phyloP scores from a whole-genome alignment of 2,797 vertebrate species.

The Trematomus bernacchii region DNA sequence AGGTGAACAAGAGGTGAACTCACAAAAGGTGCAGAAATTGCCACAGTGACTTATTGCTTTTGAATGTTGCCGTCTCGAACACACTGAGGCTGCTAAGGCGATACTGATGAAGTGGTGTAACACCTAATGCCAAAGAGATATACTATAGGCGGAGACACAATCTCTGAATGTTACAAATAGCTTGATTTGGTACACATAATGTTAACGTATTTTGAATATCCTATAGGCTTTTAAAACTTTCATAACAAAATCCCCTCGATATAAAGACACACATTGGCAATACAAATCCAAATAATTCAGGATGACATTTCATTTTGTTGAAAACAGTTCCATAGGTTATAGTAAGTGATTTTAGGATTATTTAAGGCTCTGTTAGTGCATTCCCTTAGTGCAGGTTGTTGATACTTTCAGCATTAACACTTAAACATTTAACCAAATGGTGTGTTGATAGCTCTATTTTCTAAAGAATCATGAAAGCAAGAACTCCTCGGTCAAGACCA shows the following conservation, averaged over 20 bases:
- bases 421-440: not conserved
- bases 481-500: not conserved
- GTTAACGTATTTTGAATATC: not conserved
- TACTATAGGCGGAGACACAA: not conserved
- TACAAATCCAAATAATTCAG: not conserved
- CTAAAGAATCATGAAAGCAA: not conserved
- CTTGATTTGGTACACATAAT: not conserved
- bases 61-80: constrained; percentile 4
- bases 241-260: not conserved
- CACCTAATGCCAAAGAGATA: constrained; percentile 2
- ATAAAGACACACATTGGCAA: not conserved
- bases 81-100: not conserved
- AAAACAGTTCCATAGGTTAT: not conserved
- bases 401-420: not conserved
- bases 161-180: constrained; percentile 7
- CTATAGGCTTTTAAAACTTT: not conserved
- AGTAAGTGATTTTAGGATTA: not conserved
- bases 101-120: not conserved
- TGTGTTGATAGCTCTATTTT: not conserved
- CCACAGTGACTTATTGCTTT: constrained; percentile 23
- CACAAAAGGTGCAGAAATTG: constrained; percentile 36
- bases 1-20: constrained; percentile 49
- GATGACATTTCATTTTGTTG: too few relatives aligned
- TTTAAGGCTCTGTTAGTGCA: not conserved
- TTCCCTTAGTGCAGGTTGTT: not conserved